phyloP scores from a whole-genome alignment of 2,888 invertebrate species.

The Atethmia centrago region DNA sequence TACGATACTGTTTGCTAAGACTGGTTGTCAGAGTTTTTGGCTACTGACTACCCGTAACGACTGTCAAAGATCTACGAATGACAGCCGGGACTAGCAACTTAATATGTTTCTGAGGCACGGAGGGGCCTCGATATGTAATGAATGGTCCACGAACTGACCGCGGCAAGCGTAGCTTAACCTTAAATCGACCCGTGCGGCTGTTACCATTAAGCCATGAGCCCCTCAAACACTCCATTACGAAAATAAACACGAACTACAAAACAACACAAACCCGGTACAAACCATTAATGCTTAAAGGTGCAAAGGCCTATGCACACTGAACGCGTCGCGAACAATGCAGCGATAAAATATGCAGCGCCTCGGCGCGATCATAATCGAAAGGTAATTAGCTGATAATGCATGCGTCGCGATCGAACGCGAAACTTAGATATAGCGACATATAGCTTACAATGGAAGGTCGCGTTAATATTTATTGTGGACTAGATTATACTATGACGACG shows the following conservation, averaged over 20 bases:
- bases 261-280: slow-evolving; percentile 41
- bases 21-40: background rate
- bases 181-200: background rate
- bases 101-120: background rate
- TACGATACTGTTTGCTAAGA: background rate
- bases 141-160: too few species aligned
- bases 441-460: slow-evolving; percentile 42
- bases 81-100: background rate
- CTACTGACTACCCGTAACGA: background rate
- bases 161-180: background rate
- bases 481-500: background rate
- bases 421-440: slow-evolving; percentile 53
- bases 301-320: slow-evolving; percentile 69
- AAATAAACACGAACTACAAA: slow-evolving; percentile 47
- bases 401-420: slow-evolving; percentile 62
- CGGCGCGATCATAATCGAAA: slow-evolving; percentile 76
- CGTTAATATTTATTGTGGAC: slow-evolving; percentile 31
- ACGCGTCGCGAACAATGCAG: slow-evolving; percentile 69
- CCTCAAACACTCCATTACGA: slow-evolving; percentile 37
- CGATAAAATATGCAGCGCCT: slow-evolving; percentile 76
- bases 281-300: slow-evolving; percentile 60
- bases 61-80: background rate
- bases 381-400: slow-evolving; percentile 76
- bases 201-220: background rate
- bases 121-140: background rate